Evolutionary conservation across 2,797 vertebrate species (phyloP).

Genomic region (Trichosurus vulpecula): DNA sequence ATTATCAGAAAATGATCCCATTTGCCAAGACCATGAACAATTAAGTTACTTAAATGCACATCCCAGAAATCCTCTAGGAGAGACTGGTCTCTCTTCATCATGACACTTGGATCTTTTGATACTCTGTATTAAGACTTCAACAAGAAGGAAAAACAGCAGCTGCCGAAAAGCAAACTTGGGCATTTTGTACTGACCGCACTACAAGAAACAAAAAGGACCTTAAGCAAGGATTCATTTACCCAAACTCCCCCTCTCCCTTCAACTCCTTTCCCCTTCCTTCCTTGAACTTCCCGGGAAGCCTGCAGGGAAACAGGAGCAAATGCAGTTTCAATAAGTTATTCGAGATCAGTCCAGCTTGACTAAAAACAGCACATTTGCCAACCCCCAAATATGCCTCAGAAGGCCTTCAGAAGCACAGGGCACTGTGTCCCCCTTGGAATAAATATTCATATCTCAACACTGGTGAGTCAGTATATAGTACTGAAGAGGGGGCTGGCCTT

Average conservation of each 20-base stretch:
- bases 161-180: constrained; percentile 33
- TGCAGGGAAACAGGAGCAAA: neutral
- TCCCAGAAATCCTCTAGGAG: constrained; percentile 67
- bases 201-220: constrained; percentile 40
- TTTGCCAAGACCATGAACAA: constrained; percentile 76
- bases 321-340: neutral
- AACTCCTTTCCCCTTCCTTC: neutral
- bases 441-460: neutral
- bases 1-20: constrained; percentile 73
- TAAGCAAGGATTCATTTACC: neutral
- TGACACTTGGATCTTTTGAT: constrained; percentile 23
- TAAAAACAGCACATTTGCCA: neutral
- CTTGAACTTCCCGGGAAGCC: neutral
- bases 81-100: neutral
- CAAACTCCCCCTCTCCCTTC: constrained; percentile 6
- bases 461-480: neutral
- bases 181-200: constrained; percentile 25
- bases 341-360: neutral
- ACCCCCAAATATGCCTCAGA: neutral
- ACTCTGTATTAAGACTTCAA: constrained; percentile 21
- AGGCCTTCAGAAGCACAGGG: neutral
- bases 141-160: constrained; percentile 28
- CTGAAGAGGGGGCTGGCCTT: neutral
- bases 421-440: neutral
- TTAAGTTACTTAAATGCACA: constrained; percentile 72